phyloP scores from a whole-genome alignment of 1,140 invertebrate genomes.

The Drosophila teissieri region DNA sequence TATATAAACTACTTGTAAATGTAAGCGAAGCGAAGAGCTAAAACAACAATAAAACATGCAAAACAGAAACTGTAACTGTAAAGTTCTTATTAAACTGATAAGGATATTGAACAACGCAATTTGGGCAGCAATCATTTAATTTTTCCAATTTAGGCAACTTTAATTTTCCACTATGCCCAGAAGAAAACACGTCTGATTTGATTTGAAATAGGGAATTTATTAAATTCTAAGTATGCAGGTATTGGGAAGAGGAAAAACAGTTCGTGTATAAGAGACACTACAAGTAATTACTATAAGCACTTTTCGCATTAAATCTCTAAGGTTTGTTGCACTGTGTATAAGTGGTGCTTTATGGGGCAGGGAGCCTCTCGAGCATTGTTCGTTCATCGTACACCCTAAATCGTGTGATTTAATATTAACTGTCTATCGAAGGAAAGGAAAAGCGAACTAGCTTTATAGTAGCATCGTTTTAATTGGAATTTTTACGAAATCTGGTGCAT shows the following conservation, averaged over 20 bases:
- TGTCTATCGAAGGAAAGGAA: slow-evolving; percentile 19
- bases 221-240: slow-evolving; percentile 36
- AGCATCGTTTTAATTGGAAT: slow-evolving; percentile 58
- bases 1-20: slow-evolving; percentile 78
- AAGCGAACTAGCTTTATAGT: slow-evolving; percentile 37
- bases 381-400: slow-evolving; percentile 15
- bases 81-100: background rate
- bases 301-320: slow-evolving; percentile 55
- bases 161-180: too few relatives aligned
- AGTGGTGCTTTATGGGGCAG: slow-evolving; percentile 27
- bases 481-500: slow-evolving; percentile 67
- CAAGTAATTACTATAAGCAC: slow-evolving; percentile 55
- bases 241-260: slow-evolving; percentile 16
- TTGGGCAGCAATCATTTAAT: too few relatives aligned
- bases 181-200: slow-evolving; percentile 16
- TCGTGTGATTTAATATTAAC: slow-evolving; percentile 19
- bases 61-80: background rate
- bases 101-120: background rate
- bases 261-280: slow-evolving; percentile 40
- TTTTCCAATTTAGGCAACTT: too few relatives aligned
- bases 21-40: slow-evolving; percentile 70
- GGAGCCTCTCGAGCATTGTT: slow-evolving; percentile 57
- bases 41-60: slow-evolving; percentile 75
- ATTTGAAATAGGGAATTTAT: slow-evolving; percentile 60
- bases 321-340: slow-evolving; percentile 37